Evolutionary conservation across 2,113 vertebrate genomes (phyloP).

Genomic region (Genyomyrus donnyi): DNA sequence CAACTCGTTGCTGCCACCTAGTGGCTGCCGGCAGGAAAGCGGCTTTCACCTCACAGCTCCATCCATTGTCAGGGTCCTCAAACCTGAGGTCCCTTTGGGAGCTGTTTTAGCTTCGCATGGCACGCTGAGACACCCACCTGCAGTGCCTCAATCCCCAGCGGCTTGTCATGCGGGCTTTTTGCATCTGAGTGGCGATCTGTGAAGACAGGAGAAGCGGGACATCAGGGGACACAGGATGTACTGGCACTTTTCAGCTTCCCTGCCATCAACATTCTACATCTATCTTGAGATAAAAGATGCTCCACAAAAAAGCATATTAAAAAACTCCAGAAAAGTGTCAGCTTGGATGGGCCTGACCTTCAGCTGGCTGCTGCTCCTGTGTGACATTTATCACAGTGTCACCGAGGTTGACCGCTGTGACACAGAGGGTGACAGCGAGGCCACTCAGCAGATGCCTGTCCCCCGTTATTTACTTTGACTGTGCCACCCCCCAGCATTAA

Average conservation of each 20-base stretch:
- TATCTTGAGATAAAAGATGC: not conserved
- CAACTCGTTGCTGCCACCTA: not conserved
- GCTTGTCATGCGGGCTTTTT: slow-evolving; percentile 67
- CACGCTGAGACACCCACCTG: slow-evolving; percentile 60
- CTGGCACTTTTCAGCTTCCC: not conserved
- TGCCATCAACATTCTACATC: not conserved
- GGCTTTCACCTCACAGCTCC: not conserved
- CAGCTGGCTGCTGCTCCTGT: not conserved
- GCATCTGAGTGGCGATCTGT: slow-evolving; percentile 74
- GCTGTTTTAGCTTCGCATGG: not conserved
- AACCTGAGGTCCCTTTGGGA: not conserved
- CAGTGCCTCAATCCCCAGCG: slow-evolving; percentile 77
- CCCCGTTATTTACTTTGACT: not conserved
- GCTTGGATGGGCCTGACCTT: not conserved
- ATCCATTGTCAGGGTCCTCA: not conserved
- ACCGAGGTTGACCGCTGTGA: not conserved
- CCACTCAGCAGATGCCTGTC: not conserved
- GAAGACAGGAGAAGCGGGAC: slow-evolving; percentile 3
- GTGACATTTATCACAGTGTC: not conserved
- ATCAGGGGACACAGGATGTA: not conserved
- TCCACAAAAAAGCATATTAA: not conserved
- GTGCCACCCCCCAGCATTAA: not conserved
- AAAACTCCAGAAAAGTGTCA: not conserved
- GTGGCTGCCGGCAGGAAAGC: not conserved
- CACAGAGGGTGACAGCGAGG: not conserved